Base-by-base conservation (phyloP, 2,113 vertebrate species). In the Orcinus orca region DNA sequence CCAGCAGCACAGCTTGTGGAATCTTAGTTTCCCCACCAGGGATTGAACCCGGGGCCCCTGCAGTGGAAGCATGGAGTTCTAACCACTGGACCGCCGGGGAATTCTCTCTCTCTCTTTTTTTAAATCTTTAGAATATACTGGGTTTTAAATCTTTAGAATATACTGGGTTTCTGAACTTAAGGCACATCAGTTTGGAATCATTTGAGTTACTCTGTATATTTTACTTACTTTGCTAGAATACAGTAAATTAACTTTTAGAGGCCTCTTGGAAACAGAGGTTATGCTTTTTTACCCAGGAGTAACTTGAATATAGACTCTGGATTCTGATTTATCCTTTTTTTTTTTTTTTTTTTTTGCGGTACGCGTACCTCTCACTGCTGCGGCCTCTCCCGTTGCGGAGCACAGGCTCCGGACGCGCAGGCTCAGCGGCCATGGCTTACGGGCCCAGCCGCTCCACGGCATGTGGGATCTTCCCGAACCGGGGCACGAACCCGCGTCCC, bases 211-310 rank as follows among this genome's bases (percentile, higher is more conserved):
- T 79, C 13, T 91, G 21, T 77, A 23, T 92, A 76, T 93, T 95
- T 81, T 81, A 79, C 81, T 95, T 92, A 41, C 8, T 62, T 90
- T 65, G 55, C 44, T 82, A 70, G 29, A 68, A 86, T 82, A 77
- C 1, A 91, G 17, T 33, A 92, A 84, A 33, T 96, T 95, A 91
- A 79, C 90, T 87, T 81, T 85, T 80, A 92, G 79, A 96, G 63
- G 33, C 47, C 90, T 41, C 81, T 71, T 83, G 26, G 84, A 95
- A 93, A 63, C 8, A 85, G 33, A 93, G 14, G 5, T 71, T 67
- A 68, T 31, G 70, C 60, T 97, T 93, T 73, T 73, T 87, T 6
- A 85, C 6, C 47, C 12, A 65, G 3, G 13, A 77, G 44, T 81
- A 91, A 96, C 11, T 77, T 79, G 62, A 85, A 47, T 65, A 91